Conservation (phyloP, 1,140 invertebrate species). For the Drosophila oshimai region DNA sequence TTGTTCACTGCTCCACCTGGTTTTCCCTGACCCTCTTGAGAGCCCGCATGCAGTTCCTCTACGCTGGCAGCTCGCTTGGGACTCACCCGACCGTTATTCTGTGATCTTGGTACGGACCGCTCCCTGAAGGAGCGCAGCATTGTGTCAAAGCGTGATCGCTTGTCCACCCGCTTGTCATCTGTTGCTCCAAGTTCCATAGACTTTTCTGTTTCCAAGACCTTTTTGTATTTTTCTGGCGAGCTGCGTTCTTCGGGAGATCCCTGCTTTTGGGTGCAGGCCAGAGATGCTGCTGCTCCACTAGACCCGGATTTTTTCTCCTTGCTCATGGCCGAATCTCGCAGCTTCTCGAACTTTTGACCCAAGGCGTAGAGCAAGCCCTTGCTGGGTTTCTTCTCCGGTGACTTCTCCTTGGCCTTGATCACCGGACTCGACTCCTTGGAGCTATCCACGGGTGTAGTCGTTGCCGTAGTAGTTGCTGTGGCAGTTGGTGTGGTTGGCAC, state of each 20-base stretch:
- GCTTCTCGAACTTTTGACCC: conserved; percentile 87
- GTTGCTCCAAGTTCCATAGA: neutral
- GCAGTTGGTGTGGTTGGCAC: conserved; percentile 28
- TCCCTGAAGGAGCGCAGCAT: conserved; percentile 85
- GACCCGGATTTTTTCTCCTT: conserved; percentile 62
- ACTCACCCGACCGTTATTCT: conserved; percentile 81
- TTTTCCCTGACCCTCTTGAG: conserved; percentile 82
- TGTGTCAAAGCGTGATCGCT: conserved; percentile 83
- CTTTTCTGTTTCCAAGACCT: conserved; percentile 30
- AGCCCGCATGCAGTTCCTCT: conserved; percentile 85
- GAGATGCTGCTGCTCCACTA: neutral
- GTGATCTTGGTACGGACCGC: conserved; percentile 85
- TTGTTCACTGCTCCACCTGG: conserved; percentile 85
- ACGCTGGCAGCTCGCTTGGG: conserved; percentile 88
- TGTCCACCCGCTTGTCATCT: conserved; percentile 63
- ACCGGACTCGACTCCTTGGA: conserved; percentile 70
- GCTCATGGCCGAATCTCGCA: conserved; percentile 83
- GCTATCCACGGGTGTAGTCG: conserved; percentile 56
- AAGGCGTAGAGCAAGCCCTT: conserved; percentile 83
- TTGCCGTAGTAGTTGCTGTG: conserved; percentile 54
- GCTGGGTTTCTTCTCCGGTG: conserved; percentile 77
- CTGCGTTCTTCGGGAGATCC: conserved; percentile 40
- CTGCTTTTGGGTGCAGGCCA: conserved; percentile 58
- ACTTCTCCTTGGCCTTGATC: conserved; percentile 64
- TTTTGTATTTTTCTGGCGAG: conserved; percentile 51